Conservation (phyloP, 2,888 invertebrate species). For the Callyntrura guangdongensis region DNA sequence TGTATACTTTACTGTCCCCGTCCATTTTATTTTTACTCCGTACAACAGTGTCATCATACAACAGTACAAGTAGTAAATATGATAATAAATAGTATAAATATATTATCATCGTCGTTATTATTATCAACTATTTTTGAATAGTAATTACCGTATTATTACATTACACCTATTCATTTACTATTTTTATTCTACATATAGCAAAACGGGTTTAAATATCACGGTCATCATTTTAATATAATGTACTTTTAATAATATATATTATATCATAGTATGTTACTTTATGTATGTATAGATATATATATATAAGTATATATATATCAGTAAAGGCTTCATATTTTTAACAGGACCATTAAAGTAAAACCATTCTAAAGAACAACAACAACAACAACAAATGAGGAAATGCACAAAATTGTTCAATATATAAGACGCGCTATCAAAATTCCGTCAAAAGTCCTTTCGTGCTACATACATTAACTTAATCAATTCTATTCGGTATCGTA, state of each 20-base stretch:
- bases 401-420: constrained; percentile 3
- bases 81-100: constrained; percentile 78
- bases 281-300: not conserved
- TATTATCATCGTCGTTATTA: constrained; percentile 60
- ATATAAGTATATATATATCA: constrained; percentile 16
- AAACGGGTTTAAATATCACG: constrained; percentile 78
- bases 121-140: constrained; percentile 20
- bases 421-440: constrained; percentile 25
- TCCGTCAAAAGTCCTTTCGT: not conserved
- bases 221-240: constrained; percentile 66
- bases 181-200: constrained; percentile 51
- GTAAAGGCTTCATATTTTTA: constrained; percentile 13
- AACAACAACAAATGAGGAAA: not conserved
- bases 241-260: constrained; percentile 40
- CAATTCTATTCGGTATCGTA: not conserved
- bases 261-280: constrained; percentile 22
- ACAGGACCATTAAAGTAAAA: constrained; percentile 60
- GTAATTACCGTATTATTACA: constrained; percentile 8
- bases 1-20: constrained; percentile 45
- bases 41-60: constrained; percentile 57
- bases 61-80: constrained; percentile 30
- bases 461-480: not conserved
- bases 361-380: constrained; percentile 2
- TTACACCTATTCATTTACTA: constrained; percentile 44
- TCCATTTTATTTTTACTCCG: constrained; percentile 40